phyloP scores from a whole-genome alignment of 2,113 vertebrate genomes.

The Excalfactoria chinensis region DNA sequence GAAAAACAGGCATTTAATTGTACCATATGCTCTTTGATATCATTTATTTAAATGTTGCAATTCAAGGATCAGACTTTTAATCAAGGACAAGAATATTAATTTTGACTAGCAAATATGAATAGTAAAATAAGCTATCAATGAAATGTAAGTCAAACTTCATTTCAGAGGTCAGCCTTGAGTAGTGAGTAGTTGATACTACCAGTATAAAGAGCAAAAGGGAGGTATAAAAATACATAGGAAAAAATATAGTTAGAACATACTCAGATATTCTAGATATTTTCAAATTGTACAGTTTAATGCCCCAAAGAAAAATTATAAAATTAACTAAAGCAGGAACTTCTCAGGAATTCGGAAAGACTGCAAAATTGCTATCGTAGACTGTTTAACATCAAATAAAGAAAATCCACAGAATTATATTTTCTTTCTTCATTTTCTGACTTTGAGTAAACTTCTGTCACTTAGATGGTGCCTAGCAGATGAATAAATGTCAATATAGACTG shows the following conservation, averaged over 20 bases:
- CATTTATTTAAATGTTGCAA: not conserved
- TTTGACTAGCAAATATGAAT: not conserved
- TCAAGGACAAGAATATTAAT: not conserved
- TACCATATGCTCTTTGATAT: not conserved
- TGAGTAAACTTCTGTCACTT: not conserved
- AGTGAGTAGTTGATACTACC: not conserved
- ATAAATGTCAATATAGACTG: not conserved
- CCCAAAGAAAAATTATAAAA: not conserved
- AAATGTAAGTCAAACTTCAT: not conserved
- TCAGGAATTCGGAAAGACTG: not conserved
- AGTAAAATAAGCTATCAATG: not conserved
- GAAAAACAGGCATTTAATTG: not conserved
- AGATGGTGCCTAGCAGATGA: not conserved
- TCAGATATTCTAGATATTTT: not conserved
- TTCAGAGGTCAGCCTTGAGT: not conserved
- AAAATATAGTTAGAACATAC: not conserved
- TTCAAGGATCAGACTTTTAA: not conserved
- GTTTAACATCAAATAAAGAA: not conserved
- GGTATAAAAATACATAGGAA: not conserved
- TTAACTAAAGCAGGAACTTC: not conserved
- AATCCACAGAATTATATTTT: not conserved
- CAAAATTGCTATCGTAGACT: not conserved
- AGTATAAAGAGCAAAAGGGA: not conserved
- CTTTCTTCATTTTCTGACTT: not conserved
- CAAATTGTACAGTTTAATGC: not conserved